Base-by-base conservation (phyloP, 2,797 vertebrate species). In the Apogon talboti region DNA sequence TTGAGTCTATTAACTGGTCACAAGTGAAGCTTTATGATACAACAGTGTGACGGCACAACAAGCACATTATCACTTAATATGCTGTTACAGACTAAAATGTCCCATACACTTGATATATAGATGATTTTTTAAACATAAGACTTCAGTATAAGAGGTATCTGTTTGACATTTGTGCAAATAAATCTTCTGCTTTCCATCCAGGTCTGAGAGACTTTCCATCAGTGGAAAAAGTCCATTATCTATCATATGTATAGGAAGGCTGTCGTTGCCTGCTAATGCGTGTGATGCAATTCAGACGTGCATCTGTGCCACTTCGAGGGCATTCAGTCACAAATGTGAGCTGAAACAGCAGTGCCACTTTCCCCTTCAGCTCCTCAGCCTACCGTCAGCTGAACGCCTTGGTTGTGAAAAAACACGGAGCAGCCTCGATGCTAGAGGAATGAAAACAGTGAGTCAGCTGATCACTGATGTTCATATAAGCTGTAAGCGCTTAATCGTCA, bases 21-120 rank as follows among this genome's bases (percentile, higher is more conserved):
- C 53, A 64, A 53, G 12, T 52, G 6, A 61, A 76, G 52, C 49
- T 72, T 53, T 4, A 55, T 57, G 38, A 33, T 66, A 74, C 54
- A 71, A 55, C 18, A 81, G 54, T 52, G 66, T 52, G 47, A 86
- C 40, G 5, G 19, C 67, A 87, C 76, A 64, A 73, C 42, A 41
- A 68, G 48, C 48, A 73, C 75, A 70, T 9, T 11, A 56, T 57
- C 64, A 72, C 56, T 47, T 18, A 44, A 64, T 56, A 73, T 53
- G 56, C 42, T 41, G 30, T 63, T 42, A 76, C 44, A 66, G 40
- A 64, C 57, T 43, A 56, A 67, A 49, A 68, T 48, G 15, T 60
- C 50, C 11, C 59, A 71, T 66, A 84, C 48, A 76, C 30, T 63
- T 64, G 6, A 37, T 65, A 64, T 24, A 51, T 12, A 37, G 15